Evolutionary conservation across 2,113 vertebrate genomes (phyloP).

Genomic region (Myanophis thanlyinensis): DNA sequence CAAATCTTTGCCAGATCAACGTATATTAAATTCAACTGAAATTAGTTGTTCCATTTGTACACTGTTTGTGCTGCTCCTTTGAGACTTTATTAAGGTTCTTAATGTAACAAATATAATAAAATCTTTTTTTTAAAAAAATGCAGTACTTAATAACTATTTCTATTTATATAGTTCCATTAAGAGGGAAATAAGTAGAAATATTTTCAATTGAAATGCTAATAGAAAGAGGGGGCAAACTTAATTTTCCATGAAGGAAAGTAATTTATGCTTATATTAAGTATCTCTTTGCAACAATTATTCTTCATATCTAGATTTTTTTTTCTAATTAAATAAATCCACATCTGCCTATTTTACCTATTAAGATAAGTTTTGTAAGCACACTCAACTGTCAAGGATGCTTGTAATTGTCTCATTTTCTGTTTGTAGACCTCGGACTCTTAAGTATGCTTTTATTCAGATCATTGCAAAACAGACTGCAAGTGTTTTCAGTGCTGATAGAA

Average conservation of each 20-base stretch:
- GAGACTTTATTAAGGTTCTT: constrained; percentile 23
- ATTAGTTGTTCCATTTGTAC: background rate
- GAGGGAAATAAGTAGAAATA: constrained; percentile 51
- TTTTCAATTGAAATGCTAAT: constrained; percentile 61
- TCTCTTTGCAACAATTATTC: constrained; percentile 36
- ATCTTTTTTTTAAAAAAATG: fast-evolving
- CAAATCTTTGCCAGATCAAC: constrained; percentile 6
- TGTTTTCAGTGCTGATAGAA: background rate
- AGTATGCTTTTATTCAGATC: background rate
- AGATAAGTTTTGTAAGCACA: constrained; percentile 39
- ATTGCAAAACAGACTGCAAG: background rate
- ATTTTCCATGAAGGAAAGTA: constrained; percentile 56
- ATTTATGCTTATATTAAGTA: constrained; percentile 51
- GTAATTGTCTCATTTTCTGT: background rate
- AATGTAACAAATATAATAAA: constrained; percentile 13
- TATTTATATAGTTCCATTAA: constrained; percentile 60
- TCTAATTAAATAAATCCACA: constrained; percentile 38
- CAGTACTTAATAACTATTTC: constrained; percentile 40
- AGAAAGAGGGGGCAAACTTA: background rate
- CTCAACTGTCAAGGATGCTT: constrained; percentile 33
- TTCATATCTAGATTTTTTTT: constrained; percentile 29
- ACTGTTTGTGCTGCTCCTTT: background rate
- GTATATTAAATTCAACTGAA: constrained; percentile 28
- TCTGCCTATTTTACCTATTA: constrained; percentile 44
- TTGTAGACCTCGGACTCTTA: background rate